Evolutionary conservation across 2,888 invertebrate species (phyloP), one percentile per base, ranked within the genome.

Genomic region (Eupithecia exiguata): DNA sequence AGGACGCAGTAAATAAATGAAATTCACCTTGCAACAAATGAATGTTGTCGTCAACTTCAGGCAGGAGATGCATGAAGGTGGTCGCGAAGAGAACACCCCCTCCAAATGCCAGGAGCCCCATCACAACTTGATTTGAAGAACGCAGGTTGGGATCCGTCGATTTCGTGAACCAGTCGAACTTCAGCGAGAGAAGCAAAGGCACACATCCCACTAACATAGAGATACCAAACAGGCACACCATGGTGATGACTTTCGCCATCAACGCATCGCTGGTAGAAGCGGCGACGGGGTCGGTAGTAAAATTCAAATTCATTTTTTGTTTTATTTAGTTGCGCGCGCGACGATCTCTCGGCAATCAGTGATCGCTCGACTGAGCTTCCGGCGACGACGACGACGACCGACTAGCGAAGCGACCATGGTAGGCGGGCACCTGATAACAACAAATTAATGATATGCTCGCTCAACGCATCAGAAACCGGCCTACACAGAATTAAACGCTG

Each of bases 71-170:
- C 84, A 97, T 93, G 84, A 98, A 97, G 1, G 97, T 97, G 6
- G 98, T 98, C 79, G 96, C 96, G 70, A 98, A 94, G 10, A 98
- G 91, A 0, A 98, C 97, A 9, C 98, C 98, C 12, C 97, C 98
- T 14, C 97, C 98, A 79, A 97, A 96, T 69, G 97, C 96, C 66
- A 98, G 89, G 12, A 97, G 87, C n/a, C 96, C 93, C 80, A 95
- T 93, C 63, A 96, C 96, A 35, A 95, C 82, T 80, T 84, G 86
- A 81, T 94, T 95, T 7, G 96, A 95, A 43, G 92, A 88, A 66
- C 91, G 87, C 84, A 95, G 91, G 76, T 94, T 89, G 14, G 92
- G 85, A 68, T 90, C 90, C 46, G 89, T 85, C 0, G 89, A 83
- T 74, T 91, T 91, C 25, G 89, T 86, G 77, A 95, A 93, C 96